A percentile compares a stretch with the other conserved stretches of the same genome.
These are phyloP conservation scores for Scolanthus callimorphus DNA, from an alignment of 92 coral and sea anemone species.

Conservation along the genomic window DNA sequence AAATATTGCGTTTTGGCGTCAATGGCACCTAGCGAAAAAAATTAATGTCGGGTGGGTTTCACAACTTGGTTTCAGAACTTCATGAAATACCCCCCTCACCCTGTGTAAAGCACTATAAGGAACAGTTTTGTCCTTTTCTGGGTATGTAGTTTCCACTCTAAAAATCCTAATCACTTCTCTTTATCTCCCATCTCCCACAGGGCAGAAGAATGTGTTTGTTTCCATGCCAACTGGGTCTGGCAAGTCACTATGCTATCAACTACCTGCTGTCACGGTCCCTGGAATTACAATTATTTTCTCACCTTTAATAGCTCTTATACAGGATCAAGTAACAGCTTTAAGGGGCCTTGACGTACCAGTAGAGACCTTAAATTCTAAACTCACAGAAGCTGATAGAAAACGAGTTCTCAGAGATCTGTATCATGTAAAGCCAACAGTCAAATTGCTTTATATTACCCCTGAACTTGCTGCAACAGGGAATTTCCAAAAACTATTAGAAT, in stretches of 20 bases:
- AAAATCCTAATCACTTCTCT: background rate
- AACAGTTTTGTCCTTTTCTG: too few species aligned
- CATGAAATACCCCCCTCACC: too few species aligned
- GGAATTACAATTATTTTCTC: slow-evolving; percentile 89
- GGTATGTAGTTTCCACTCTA: background rate
- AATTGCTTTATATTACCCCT: slow-evolving; percentile 91
- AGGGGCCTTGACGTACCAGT: slow-evolving; percentile 60
- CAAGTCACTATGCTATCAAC: slow-evolving; percentile 87
- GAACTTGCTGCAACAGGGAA: slow-evolving; percentile 91
- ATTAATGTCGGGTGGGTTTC: too few species aligned
- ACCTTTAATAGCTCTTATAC: slow-evolving; percentile 90
- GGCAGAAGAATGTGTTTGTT: slow-evolving; percentile 84
- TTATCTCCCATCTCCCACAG: slow-evolving; percentile 34
- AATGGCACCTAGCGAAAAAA: too few species aligned
- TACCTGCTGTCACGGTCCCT: slow-evolving; percentile 68
- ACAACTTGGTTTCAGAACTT: too few species aligned
- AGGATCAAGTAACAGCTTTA: slow-evolving; percentile 81
- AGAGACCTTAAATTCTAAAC: slow-evolving; percentile 81
- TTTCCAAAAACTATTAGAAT: slow-evolving; percentile 57
- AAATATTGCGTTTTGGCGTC: too few species aligned
- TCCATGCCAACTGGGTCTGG: slow-evolving; percentile 99
- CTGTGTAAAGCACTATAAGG: background rate
- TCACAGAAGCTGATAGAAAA: slow-evolving; percentile 60
- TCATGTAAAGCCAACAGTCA: slow-evolving; percentile 53
- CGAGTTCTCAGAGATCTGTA: slow-evolving; percentile 65